Conservation (phyloP, 2,888 invertebrate genomes). For the Coelinius sp. region DNA sequence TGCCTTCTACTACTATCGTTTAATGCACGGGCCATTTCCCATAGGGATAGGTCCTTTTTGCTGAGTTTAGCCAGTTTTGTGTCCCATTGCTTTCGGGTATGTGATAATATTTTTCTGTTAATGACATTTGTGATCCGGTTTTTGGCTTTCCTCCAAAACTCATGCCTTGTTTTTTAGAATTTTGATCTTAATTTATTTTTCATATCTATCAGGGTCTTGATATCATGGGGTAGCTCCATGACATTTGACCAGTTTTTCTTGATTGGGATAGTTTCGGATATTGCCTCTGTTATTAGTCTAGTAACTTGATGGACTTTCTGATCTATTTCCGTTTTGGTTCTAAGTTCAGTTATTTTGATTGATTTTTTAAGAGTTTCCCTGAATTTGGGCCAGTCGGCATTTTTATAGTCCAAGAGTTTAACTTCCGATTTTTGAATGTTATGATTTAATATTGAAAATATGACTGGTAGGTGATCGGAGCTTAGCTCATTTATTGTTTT, state of each 20-base stretch:
- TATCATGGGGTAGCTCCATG: not conserved
- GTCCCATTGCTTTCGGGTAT: not conserved
- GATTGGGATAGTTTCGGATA: not conserved
- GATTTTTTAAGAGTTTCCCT: not conserved
- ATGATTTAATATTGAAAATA: not conserved
- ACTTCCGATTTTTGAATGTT: not conserved
- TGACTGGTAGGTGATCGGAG: slow-evolving; percentile 4
- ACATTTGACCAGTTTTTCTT: not conserved
- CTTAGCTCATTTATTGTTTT: not conserved
- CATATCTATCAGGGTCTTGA: not conserved
- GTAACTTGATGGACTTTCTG: not conserved
- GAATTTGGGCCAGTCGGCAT: not conserved
- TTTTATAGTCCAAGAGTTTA: not conserved
- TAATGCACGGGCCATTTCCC: not conserved
- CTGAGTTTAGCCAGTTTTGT: not conserved
- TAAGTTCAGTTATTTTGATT: not conserved
- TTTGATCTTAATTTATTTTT: not conserved
- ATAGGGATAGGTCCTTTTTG: not conserved
- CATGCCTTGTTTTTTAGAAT: not conserved
- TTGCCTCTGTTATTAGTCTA: not conserved
- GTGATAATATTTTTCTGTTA: not conserved
- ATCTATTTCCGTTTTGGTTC: not conserved
- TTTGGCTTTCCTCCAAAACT: not conserved
- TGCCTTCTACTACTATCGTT: not conserved
- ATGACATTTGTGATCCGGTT: not conserved